Evolutionary conservation across 2,797 vertebrate species (phyloP), one percentile per base, ranked within the genome.

Genomic region (Pseudomugil tenellus): DNA sequence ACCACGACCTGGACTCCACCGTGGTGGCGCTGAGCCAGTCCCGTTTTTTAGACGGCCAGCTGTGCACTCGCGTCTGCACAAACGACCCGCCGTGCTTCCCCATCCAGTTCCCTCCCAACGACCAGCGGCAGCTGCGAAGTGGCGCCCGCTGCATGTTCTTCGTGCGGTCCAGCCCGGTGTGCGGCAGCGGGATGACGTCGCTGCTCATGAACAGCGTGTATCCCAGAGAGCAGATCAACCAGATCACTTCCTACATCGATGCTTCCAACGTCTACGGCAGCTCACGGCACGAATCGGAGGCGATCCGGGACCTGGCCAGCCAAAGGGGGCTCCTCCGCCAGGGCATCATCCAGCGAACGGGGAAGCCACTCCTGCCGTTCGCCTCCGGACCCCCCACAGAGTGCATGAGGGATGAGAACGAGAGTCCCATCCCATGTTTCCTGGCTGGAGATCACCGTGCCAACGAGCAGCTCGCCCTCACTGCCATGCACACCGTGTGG

Each of bases 161-260:
- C 0, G 97, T 97, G 23, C 95, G 98, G 3, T 99, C 98, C 28
- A 99, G 96, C 83, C 98, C 98, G 0, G 97, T 99, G 49, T 99
- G 98, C 1, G 98, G 98, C 79, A 99, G 98, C 0, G 98, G 98
- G 39, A 97, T 99, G 97, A 99, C 98, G 0, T 99, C 98, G 0
- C 93, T 99, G 2, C 95, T 99, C 57, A 99, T 99, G 98, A 98
- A 99, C 91, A 98, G 98, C 0, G 98, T 99, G 9, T 98, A 95
- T 79, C 98, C 98, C 0, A 93, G 98, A 5, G 98, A 99, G 80
- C 98, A 99, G 81, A 99, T 98, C 86, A 99, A 99, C 91, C 98
- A 99, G 85, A 91, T 99, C 52, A 99, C 98, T 2, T 97, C 98
- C 0, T 99, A 97, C 86, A 94, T 99, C 0, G 98, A 99, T 2